Evolutionary conservation across 2,113 vertebrate species (phyloP).

Genomic region (Otocyon megalotis): DNA sequence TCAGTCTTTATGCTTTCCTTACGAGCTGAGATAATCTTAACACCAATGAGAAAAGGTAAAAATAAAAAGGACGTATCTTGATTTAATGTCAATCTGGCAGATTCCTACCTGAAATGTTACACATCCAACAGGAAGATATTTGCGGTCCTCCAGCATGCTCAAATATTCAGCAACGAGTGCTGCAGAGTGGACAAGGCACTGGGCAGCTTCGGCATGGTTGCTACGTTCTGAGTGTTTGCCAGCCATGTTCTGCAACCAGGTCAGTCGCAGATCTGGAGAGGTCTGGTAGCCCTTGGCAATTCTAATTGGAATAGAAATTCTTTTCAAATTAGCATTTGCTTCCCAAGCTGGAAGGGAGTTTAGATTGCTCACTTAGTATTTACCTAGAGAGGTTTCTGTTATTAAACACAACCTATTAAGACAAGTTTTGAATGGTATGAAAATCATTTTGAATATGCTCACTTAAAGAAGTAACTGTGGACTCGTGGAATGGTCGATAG

Average conservation of each 20-base stretch:
- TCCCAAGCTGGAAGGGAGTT: background rate
- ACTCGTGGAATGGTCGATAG: background rate
- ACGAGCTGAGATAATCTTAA: background rate
- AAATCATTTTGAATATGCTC: background rate
- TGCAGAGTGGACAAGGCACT: conserved; percentile 98
- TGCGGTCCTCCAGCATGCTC: conserved; percentile 99
- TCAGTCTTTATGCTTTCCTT: background rate
- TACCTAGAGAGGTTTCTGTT: background rate
- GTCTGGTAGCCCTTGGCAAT: conserved; percentile 99
- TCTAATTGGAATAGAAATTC: conserved; percentile 84
- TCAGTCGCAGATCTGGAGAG: conserved; percentile 96
- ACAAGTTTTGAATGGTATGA: background rate
- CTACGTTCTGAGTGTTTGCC: conserved; percentile 97
- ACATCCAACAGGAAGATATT: conserved; percentile 98
- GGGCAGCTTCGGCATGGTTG: conserved; percentile 97
- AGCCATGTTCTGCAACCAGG: conserved; percentile 99
- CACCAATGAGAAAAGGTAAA: background rate
- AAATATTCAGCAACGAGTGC: conserved; percentile 98
- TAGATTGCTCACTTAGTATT: background rate
- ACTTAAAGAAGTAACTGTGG: background rate
- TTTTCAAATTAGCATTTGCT: background rate
- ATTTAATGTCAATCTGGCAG: background rate
- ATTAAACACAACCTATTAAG: background rate
- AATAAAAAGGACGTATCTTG: background rate
- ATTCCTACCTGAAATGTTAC: conserved; percentile 96